phyloP scores from a whole-genome alignment of 1,140 invertebrate species.

The Polypedilum vanderplanki region DNA sequence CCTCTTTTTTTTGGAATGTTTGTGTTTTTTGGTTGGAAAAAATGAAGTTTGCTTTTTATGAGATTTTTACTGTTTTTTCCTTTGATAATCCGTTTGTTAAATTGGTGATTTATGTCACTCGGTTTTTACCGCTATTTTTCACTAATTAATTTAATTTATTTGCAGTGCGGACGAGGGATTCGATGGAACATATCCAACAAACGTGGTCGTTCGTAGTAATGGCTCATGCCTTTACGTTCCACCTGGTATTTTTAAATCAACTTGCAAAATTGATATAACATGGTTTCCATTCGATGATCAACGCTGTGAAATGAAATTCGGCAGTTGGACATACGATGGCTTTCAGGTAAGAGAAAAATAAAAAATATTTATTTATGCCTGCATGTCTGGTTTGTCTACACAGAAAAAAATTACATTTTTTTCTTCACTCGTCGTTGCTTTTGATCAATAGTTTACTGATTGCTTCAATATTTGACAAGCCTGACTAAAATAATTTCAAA shows the following conservation, averaged over 20 bases:
- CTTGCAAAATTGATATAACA: conserved; percentile 85
- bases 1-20: background rate
- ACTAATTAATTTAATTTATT: conserved; percentile 35
- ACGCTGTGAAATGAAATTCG: conserved; percentile 87
- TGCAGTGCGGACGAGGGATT: conserved; percentile 87
- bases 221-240: conserved; percentile 95
- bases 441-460: no score
- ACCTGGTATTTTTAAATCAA: conserved; percentile 82
- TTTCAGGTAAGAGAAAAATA: conserved; percentile 62
- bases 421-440: no score
- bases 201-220: conserved; percentile 91
- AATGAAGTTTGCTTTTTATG: background rate
- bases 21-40: background rate
- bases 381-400: background rate
- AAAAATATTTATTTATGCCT: background rate
- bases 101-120: background rate
- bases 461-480: no score
- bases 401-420: no score
- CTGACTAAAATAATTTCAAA: no score
- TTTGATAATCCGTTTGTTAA: background rate
- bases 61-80: background rate
- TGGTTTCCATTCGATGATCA: conserved; percentile 94
- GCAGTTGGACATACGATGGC: conserved; percentile 94
- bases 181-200: conserved; percentile 95
- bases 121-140: background rate